A percentile compares a stretch with the other conserved stretches of the same genome.
These are phyloP conservation scores for Antennarius maculatus DNA, from an alignment of 2,797 vertebrate species.

Conservation along the genomic window DNA sequence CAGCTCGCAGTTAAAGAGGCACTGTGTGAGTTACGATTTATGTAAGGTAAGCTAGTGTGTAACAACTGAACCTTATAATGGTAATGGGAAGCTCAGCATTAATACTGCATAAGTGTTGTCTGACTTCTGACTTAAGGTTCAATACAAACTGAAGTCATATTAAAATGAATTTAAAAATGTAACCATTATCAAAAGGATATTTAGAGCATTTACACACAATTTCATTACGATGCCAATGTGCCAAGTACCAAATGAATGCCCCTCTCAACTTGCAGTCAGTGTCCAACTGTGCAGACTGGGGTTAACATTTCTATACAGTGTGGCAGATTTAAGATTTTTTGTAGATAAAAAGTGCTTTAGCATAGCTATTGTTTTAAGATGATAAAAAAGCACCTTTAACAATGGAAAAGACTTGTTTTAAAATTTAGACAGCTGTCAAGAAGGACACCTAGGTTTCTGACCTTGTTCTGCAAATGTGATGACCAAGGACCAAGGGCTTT, in stretches of 20 bases:
- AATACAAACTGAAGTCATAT: neutral
- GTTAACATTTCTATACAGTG: constrained; percentile 42
- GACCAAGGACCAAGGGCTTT: no score
- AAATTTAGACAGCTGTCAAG: no score
- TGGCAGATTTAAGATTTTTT: constrained; percentile 20
- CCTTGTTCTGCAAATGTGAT: no score
- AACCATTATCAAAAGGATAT: constrained; percentile 1
- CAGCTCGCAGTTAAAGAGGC: constrained; percentile 5
- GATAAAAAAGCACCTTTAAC: no score
- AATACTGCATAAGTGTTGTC: constrained; percentile 3
- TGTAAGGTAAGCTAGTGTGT: constrained; percentile 3
- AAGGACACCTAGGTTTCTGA: no score
- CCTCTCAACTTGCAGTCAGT: constrained; percentile 46
- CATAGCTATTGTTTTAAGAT: no score
- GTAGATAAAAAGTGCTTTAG: no score
- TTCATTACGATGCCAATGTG: constrained; percentile 55
- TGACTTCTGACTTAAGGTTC: constrained; percentile 10
- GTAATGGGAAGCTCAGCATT: neutral
- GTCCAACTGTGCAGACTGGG: constrained; percentile 65
- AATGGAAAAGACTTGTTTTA: no score
- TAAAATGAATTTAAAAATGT: constrained; percentile 18
- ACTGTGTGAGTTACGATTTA: constrained; percentile 15
- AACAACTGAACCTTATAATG: constrained; percentile 19
- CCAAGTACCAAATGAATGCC: constrained; percentile 53
- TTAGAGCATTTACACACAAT: constrained; percentile 44